Evolutionary conservation across 2,113 vertebrate species (phyloP).

Genomic region (Halichoerus grypus): DNA sequence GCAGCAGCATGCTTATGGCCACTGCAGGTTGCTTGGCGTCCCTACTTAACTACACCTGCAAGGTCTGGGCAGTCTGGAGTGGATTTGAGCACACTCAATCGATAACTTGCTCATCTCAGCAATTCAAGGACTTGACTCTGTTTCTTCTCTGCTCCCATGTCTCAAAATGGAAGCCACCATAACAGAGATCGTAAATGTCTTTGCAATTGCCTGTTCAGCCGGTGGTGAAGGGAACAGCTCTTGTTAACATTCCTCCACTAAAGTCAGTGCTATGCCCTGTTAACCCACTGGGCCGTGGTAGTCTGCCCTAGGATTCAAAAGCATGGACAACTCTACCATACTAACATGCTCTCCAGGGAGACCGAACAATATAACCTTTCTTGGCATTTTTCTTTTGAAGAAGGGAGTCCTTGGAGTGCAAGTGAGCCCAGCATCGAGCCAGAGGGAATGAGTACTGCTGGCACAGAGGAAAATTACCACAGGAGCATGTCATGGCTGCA

Average conservation of each 20-base stretch:
- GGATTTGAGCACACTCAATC: conserved; percentile 73
- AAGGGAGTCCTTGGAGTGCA: conserved; percentile 98
- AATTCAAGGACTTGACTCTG: conserved; percentile 80
- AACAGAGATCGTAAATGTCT: conserved; percentile 73
- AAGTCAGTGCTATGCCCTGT: conserved; percentile 76
- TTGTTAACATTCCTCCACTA: conserved; percentile 57
- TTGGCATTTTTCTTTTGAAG: conserved; percentile 90
- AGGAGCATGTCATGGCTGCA: conserved; percentile 99
- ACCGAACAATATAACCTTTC: conserved; percentile 71
- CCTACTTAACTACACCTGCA: conserved; percentile 58
- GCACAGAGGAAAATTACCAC: conserved; percentile 97
- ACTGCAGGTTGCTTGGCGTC: conserved; percentile 62
- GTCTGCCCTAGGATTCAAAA: conserved; percentile 87
- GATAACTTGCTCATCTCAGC: conserved; percentile 83
- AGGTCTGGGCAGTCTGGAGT: conserved; percentile 82
- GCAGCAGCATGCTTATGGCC: conserved; percentile 38
- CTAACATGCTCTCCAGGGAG: neutral
- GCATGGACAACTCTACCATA: conserved; percentile 74
- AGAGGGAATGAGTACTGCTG: conserved; percentile 93
- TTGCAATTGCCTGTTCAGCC: conserved; percentile 84
- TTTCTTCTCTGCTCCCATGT: conserved; percentile 72
- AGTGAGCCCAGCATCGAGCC: conserved; percentile 99
- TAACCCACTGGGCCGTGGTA: conserved; percentile 82
- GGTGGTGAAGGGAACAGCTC: conserved; percentile 72
- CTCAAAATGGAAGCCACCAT: conserved; percentile 72